These are phyloP conservation scores for Asarcornis scutulata DNA, from an alignment of 2,113 vertebrate species.

Conservation along the genomic window DNA sequence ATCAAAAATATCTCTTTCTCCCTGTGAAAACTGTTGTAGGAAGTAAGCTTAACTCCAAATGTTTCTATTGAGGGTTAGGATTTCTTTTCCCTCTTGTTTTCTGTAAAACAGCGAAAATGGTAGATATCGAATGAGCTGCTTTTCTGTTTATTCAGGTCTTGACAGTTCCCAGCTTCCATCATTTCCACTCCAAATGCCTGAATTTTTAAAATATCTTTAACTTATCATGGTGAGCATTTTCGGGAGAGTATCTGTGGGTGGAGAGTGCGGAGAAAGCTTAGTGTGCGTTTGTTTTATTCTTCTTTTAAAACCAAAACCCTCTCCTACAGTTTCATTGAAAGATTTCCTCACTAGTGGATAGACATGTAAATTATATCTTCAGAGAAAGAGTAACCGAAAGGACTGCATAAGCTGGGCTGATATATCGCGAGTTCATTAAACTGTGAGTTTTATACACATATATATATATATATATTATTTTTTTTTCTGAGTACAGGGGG, in stretches of 20 bases:
- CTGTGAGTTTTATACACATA: neutral
- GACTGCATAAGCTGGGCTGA: neutral
- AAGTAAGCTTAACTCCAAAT: constrained; percentile 57
- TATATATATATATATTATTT: too few species aligned
- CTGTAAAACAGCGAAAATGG: neutral
- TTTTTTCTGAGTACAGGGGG: neutral
- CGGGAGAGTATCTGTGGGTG: neutral
- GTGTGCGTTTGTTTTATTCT: neutral
- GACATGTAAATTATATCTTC: neutral
- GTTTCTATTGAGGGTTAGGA: neutral
- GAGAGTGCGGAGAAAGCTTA: neutral
- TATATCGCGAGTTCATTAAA: neutral
- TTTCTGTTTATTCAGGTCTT: neutral
- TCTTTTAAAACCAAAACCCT: neutral
- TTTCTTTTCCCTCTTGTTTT: constrained; percentile 29
- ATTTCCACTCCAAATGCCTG: neutral
- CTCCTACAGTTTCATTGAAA: neutral
- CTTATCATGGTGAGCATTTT: neutral
- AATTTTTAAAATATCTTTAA: neutral
- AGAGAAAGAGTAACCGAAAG: neutral
- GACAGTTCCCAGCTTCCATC: neutral
- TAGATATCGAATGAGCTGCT: neutral
- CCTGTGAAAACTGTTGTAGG: constrained; percentile 48
- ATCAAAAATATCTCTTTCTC: constrained; percentile 57
- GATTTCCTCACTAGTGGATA: neutral